Base-by-base conservation (phyloP, 2,888 invertebrate species). In the Iphiclides podalirius region DNA sequence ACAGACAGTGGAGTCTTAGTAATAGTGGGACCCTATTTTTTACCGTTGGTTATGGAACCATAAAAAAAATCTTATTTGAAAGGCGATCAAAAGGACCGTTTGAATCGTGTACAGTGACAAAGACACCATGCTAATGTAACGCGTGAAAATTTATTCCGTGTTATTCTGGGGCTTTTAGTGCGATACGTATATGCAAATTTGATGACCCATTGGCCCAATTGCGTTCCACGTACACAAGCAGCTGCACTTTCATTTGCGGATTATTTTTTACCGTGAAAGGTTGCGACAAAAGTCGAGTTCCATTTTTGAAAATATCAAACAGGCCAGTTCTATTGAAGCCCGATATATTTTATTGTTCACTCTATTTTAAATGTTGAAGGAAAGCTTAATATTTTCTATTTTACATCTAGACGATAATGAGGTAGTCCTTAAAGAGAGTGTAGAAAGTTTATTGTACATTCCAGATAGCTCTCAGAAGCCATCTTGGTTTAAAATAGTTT, bases 181-280 rank as follows among this genome's bases (percentile, higher is more conserved):
- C 41, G 37, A 42, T 42, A 48, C 37, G 42, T 28, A 33, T 48
- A 48, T 48, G 48, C 42, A 48, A 48, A 48, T 48, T 48, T 48
- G 42, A 48, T 42, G 48, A 48, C 48, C 42, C 48, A 33, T 48
- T 48, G 37, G 48, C 48, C 42, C 42, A 42, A 42, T 48, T 48
- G 36, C 42, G 36, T 48, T 37, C 36, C 37, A 33, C 42, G 37
- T 48, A 42, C 48, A 42, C 48, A 42, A 48, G 42, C 12, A 31
- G 26, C 31, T 37, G 42, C 42, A 37, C 42, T 42, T 42, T 23
- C 42, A 42, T 48, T 42, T 42, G 15, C 26, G 9, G 23, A 23
- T 44, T 35, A 26, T 43, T 26, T 44, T 36, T 41, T 34, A 39
- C 38, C 28, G 28, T 28, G 28, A 28, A 28, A 34, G 3, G 34